Conservation (phyloP, 2,888 invertebrate species). For the Chironomus riparius region DNA sequence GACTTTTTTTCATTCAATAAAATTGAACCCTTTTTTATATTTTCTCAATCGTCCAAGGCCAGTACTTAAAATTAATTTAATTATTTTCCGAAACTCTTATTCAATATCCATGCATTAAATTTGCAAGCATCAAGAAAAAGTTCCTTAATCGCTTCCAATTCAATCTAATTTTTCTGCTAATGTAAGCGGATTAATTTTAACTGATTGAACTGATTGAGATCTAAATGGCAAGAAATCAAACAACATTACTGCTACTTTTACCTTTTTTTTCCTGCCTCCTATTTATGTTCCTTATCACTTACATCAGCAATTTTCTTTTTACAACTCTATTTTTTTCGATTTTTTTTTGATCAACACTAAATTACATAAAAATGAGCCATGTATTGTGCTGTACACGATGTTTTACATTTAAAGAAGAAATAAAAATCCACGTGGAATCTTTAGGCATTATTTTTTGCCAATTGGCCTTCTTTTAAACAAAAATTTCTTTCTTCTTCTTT, state of each 20-base stretch:
- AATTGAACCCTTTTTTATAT: too few species aligned
- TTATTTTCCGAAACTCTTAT: too few species aligned
- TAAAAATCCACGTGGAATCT: not conserved
- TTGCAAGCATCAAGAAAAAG: too few species aligned
- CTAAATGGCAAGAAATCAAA: not conserved
- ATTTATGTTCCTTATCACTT: not conserved
- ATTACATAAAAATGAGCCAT: not conserved
- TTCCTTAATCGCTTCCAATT: too few species aligned
- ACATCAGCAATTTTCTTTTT: slow-evolving; percentile 5
- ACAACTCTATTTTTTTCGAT: not conserved
- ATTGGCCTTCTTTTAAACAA: not conserved
- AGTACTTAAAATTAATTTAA: too few species aligned
- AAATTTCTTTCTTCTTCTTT: not conserved
- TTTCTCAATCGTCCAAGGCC: too few species aligned
- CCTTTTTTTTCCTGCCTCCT: not conserved
- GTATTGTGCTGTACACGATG: not conserved
- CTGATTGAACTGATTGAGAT: not conserved
- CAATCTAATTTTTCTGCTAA: not conserved
- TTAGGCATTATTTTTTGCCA: not conserved
- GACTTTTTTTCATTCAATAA: too few species aligned
- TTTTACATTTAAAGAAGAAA: not conserved
- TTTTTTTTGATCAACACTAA: not conserved
- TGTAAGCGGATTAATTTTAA: not conserved
- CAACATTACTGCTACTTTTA: not conserved
- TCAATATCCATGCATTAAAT: too few species aligned